A percentile compares a stretch with the other conserved stretches of the same genome.
Conservation (phyloP, 2,113 vertebrate species). For the Oxygymnocypris stewartii region DNA sequence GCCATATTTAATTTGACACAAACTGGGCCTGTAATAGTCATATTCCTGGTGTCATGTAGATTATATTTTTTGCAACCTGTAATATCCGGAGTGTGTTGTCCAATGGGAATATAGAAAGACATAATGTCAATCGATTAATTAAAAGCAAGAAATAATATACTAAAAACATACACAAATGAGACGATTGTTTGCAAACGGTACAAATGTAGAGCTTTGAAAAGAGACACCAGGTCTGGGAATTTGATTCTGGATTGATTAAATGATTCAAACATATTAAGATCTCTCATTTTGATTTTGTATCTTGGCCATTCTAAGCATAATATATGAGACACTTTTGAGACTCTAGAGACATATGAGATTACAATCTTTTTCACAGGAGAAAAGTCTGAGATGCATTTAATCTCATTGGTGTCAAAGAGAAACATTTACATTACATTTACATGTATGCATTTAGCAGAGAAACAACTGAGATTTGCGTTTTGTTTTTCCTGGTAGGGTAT, state of each 20-base stretch:
- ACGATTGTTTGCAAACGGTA: not conserved
- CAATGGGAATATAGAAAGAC: not conserved
- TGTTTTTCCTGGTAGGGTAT: not conserved
- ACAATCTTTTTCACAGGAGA: not conserved
- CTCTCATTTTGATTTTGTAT: not conserved
- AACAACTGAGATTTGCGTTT: not conserved
- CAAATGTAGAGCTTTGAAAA: not conserved
- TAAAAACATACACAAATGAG: not conserved
- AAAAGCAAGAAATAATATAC: not conserved
- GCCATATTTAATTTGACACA: not conserved
- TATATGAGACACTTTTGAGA: not conserved
- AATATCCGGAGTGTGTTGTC: not conserved
- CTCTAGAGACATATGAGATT: not conserved
- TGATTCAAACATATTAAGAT: not conserved
- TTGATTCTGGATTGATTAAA: not conserved
- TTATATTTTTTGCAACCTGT: not conserved
- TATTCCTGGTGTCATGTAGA: not conserved
- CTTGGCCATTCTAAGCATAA: not conserved
- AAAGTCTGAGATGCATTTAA: not conserved
- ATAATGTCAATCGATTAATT: not conserved
- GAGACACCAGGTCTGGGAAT: not conserved
- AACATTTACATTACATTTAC: too few relatives aligned
- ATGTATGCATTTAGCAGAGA: too few relatives aligned
- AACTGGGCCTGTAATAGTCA: not conserved
- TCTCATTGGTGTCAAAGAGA: not conserved